Conservation (phyloP, 2,888 invertebrate genomes). For the Mimumesa dahlbomi region DNA sequence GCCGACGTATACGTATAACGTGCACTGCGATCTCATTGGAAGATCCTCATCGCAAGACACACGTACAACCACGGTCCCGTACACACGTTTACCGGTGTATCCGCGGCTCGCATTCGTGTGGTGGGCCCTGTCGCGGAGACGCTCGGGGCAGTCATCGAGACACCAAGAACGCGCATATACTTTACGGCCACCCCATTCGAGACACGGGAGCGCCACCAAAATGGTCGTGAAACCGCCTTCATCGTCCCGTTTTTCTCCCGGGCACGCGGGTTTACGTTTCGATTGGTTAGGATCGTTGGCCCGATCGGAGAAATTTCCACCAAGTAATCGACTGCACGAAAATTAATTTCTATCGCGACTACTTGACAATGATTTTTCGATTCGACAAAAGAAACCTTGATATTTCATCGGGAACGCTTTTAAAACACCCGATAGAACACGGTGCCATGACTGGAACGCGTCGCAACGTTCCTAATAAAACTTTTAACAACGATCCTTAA, state of each 20-base stretch:
- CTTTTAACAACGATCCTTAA: not conserved
- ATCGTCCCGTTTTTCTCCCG: constrained; percentile 19
- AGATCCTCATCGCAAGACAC: constrained; percentile 61
- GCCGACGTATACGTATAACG: constrained; percentile 49
- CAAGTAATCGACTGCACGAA: too few species aligned
- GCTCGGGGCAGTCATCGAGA: constrained; percentile 44
- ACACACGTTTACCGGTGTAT: constrained; percentile 26
- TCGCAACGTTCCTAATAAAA: not conserved
- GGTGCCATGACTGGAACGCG: too few species aligned
- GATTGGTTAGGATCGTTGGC: constrained; percentile 3
- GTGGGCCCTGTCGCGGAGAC: constrained; percentile 14
- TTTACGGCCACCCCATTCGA: constrained; percentile 31
- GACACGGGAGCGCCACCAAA: constrained; percentile 39
- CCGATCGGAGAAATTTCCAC: constrained; percentile 7
- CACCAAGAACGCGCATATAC: constrained; percentile 34
- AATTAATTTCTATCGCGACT: too few species aligned
- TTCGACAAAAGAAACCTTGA: too few species aligned
- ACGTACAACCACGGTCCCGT: constrained; percentile 3
- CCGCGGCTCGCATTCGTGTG: too few species aligned
- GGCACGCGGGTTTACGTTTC: not conserved
- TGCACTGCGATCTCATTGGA: constrained; percentile 73
- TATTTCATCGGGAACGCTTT: too few species aligned
- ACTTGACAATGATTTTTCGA: too few species aligned
- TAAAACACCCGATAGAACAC: too few species aligned
- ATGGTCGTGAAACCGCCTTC: constrained; percentile 53